Base-by-base conservation (phyloP, 2,113 vertebrate species). In the Machaerirhynchus nigripectus region DNA sequence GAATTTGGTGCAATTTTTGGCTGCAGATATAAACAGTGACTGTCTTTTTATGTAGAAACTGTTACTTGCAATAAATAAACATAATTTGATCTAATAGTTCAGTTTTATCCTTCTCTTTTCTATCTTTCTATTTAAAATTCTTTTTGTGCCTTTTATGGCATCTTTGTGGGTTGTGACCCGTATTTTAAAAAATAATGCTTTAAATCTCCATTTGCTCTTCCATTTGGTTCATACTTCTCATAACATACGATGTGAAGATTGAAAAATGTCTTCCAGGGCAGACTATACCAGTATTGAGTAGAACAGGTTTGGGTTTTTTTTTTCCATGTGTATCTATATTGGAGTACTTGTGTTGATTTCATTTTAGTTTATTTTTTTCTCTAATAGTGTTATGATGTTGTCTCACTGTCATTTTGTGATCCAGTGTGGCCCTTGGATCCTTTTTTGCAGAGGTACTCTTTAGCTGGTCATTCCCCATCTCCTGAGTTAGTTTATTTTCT, bases 271-370 rank as follows among this genome's bases (percentile, higher is more conserved):
- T 70, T 57, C 17, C 23, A 55, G 37, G 67, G 33, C 14, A 63
- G 47, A 46, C 20, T 37, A 6, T 61, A 24, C 8, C 19, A 35
- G 7, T 31, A 17, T n/a, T 53, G 52, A 59, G 27, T 28, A 80
- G 24, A 83, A 35, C 31, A 44, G 17, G 0, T 0, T 4, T 9
- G 57, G 16, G 20, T 30, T 5, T 27, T 74, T 40, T n/a, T 31
- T 10, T 2, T 8, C 24, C 3, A 5, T 28, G 2, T n/a, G 9
- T 60, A 12, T 64, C 74, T 57, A 6, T 61, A 9, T 60, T 1
- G 2, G 8, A 40, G 9, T 73, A 22, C 50, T 79, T 75, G 19
- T 2, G 0, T 8, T 10, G n/a, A 26, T 55, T 74, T 60, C 39
- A 17, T 5, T 71, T 74, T 33, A 22, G 23, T 63, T 53, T 44